Base-by-base conservation (phyloP, 2,113 vertebrate species). In the Phodopus roborovskii region DNA sequence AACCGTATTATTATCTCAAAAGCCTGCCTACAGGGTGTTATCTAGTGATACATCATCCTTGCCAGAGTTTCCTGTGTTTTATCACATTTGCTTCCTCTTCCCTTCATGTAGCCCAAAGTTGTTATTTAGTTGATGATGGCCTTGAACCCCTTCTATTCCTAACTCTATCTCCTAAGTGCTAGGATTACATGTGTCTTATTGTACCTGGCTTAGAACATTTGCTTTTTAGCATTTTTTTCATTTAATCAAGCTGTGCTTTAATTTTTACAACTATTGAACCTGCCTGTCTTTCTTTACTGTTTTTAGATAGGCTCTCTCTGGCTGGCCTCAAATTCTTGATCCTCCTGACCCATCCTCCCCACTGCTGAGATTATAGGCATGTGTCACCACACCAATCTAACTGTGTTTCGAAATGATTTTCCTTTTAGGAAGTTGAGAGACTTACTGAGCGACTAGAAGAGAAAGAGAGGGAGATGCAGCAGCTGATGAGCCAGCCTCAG, bases 381-480 rank as follows among this genome's bases (percentile, higher is more conserved):
- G 62, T 30, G 28, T 36, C 30, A 36, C 42, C 82, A 64, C 4
- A 62, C 26, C 17, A 8, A 45, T 42, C 45, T 64, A 33, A 84
- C 58, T 62, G n/a, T 62, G 26, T n/a, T 64, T 64, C 64, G 16
- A 42, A 45, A 42, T 64, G 30, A 16, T 42, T 68, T 33, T 70
- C 84, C 28, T n/a, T 91, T 26, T 85, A 99, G 99, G 99, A 99
- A 97, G 98, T 99, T 39, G 98, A 99, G 98, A 98, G 98, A 48
- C 97, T 99, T 93, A 98, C 97, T 1, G 95, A 96, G 88, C 97
- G 97, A 45, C 97, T 99, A 53, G 96, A 98, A 15, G 99, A 99
- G 48, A 99, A 98, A 95, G 99, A 99, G 17, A 87, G 95, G 95
- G 99, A 99, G 97, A 95, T 99, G 77, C 98, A 98, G 94, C 95